Percentiles rank a stretch among this genome's conserved stretches.
phyloP scores from a whole-genome alignment of 2,888 invertebrate genomes.

The Melanostoma mellinum region DNA sequence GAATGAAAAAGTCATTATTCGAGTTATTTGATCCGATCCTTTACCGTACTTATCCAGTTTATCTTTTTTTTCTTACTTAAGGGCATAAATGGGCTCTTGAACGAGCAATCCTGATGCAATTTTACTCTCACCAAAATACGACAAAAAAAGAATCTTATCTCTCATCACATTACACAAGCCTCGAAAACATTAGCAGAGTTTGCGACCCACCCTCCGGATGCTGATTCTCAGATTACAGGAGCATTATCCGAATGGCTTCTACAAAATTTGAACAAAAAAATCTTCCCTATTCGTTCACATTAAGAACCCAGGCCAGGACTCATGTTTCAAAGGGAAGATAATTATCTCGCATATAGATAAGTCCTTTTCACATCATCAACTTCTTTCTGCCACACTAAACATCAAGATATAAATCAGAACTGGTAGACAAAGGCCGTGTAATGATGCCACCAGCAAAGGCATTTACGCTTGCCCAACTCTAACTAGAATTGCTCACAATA shows the following conservation, averaged over 20 bases:
- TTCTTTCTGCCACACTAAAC: conserved; percentile 44
- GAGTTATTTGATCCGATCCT: no score
- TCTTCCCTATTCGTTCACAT: conserved; percentile 10
- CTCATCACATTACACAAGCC: conserved; percentile 37
- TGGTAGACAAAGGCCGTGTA: conserved; percentile 21
- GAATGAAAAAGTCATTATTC: no score
- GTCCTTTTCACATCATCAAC: conserved; percentile 37
- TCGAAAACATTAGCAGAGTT: conserved; percentile 16
- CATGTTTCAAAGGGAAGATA: conserved; percentile 48
- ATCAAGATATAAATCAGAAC: conserved; percentile 48
- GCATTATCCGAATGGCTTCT: conserved; percentile 20
- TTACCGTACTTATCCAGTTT: no score
- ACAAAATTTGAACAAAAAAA: conserved; percentile 30
- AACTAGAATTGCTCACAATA: conserved; percentile 25
- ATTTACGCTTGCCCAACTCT: conserved; percentile 18
- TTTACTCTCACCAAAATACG: conserved; percentile 7
- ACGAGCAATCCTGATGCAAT: no score
- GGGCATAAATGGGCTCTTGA: no score
- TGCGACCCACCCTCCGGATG: conserved; percentile 35
- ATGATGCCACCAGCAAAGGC: conserved; percentile 42
- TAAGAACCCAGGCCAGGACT: conserved; percentile 17
- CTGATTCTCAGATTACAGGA: conserved; percentile 45
- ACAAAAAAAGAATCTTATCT: conserved; percentile 15
- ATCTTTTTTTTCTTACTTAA: no score
- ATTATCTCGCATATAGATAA: conserved; percentile 31